Base-by-base conservation (phyloP, 2,113 vertebrate species). In the Anoura caudifer region DNA sequence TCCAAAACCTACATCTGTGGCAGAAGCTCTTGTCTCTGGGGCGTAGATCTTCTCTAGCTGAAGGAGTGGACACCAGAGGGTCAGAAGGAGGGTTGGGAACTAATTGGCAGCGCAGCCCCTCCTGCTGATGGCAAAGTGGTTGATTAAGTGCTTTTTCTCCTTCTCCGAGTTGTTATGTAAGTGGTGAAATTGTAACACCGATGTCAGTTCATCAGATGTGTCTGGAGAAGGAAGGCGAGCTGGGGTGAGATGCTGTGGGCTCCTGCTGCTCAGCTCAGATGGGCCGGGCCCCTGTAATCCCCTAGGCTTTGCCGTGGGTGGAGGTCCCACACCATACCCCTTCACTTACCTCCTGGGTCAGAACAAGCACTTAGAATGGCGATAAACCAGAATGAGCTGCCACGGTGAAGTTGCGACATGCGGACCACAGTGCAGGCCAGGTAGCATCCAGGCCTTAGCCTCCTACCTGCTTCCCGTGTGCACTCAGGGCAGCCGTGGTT, bases 111-210 rank as follows among this genome's bases (percentile, higher is more conserved):
- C 28, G 3, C 52, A 17, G 4, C 81, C 92, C 95, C 86, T 59
- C 43, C 90, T 79, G 90, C 94, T 98, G 96, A 86, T 88, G 93
- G 97, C 82, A 96, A 98, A 91, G 75, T 83, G 97, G 97, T 96
- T 98, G 97, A 98, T 98, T 97, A 97, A 95, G 98, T 97, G 96
- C 95, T 98, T 97, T 97, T 98, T 98, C 98, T 98, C 95, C 36
- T 97, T 90, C 69, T 83, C 90, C 5, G 76, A 97, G 94, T 94
- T 95, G 95, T 90, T 97, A 97, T 84, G 61, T 80, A 94, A 97
- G 96, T 84, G 96, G 96, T 96, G 96, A 92, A 96, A 93, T 38
- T 96, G 97, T 94, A 96, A 95, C 95, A 91, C 67, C 41, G 31
- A 36, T 70, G 88, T 95, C 96, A 98, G 15, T 79, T 75, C 95